Conservation (phyloP, 2,113 vertebrate species). For the Tachuris rubrigastra region DNA sequence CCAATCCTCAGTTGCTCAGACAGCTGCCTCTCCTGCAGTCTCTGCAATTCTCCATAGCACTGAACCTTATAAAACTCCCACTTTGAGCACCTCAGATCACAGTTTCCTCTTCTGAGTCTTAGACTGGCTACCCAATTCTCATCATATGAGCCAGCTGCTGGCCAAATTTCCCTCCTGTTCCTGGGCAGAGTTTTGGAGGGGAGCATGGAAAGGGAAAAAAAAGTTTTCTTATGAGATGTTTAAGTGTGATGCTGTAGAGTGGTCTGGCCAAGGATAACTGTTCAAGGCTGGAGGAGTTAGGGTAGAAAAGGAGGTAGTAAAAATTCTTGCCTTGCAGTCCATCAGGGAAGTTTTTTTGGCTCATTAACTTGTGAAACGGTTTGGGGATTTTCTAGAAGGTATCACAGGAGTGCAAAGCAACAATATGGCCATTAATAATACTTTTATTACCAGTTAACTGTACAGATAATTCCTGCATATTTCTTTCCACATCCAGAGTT, state of each 20-base stretch:
- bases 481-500: background rate
- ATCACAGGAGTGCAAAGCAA: background rate
- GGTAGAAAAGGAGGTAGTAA: background rate
- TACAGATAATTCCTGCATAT: background rate
- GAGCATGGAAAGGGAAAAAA: background rate
- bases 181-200: background rate
- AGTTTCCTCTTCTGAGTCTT: background rate
- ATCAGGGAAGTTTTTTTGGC: background rate
- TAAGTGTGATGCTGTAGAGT: background rate
- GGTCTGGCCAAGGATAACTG: background rate
- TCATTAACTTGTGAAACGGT: background rate
- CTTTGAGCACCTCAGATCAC: background rate
- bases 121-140: background rate
- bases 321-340: background rate
- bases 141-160: background rate
- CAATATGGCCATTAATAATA: background rate
- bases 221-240: background rate
- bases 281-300: background rate
- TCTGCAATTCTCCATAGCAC: background rate
- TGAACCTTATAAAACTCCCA: background rate
- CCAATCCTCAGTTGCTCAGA: background rate
- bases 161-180: background rate
- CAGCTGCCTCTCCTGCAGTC: slow-evolving; percentile 9
- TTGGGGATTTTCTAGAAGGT: background rate
- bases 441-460: background rate